Evolutionary conservation across 1,140 invertebrate species (phyloP).

Genomic region (Archivesica marissinica): DNA sequence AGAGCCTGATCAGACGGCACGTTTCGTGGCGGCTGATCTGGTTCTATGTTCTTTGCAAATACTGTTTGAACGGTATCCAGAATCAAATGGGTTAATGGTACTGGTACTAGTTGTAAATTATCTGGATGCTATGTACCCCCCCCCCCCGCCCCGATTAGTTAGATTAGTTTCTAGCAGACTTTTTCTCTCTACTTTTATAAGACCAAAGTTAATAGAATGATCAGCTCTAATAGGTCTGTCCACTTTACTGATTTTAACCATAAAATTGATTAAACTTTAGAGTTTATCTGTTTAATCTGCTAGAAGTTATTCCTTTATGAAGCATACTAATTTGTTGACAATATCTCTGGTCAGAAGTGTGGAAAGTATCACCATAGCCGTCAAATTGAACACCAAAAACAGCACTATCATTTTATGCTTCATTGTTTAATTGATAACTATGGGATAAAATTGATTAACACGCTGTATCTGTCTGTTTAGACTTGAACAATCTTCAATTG

Average conservation of each 20-base stretch:
- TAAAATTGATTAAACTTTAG: conserved; percentile 47
- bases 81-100: too few species aligned
- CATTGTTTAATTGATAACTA: conserved; percentile 22
- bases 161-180: too few species aligned
- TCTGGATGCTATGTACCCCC: too few species aligned
- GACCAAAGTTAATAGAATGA: background rate
- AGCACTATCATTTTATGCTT: background rate
- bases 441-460: conserved; percentile 12
- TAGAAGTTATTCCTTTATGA: conserved; percentile 44
- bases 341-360: background rate
- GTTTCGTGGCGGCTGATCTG: too few species aligned
- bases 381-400: background rate
- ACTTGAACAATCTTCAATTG: too few species aligned
- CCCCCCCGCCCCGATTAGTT: too few species aligned
- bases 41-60: too few species aligned
- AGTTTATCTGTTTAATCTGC: conserved; percentile 32
- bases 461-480: too few species aligned
- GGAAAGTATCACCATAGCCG: background rate
- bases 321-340: conserved; percentile 37
- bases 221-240: background rate
- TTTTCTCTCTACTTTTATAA: too few species aligned
- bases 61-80: too few species aligned
- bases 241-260: conserved; percentile 12
- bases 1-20: too few species aligned
- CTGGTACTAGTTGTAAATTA: too few species aligned